phyloP scores from a whole-genome alignment of 2,113 vertebrate genomes.

The Erinaceus europaeus region DNA sequence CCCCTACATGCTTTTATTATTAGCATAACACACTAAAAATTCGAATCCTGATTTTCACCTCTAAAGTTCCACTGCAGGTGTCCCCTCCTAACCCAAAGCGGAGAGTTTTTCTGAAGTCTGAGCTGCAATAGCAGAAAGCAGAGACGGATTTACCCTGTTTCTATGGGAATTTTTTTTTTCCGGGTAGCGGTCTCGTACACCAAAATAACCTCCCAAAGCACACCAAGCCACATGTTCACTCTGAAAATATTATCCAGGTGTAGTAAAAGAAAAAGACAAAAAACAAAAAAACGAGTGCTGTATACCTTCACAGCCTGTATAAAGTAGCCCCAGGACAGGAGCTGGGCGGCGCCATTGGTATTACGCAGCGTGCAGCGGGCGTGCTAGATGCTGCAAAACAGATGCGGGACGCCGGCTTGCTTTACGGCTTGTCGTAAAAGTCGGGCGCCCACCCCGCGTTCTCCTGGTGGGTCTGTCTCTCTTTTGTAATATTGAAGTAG shows the following conservation, averaged over 20 bases:
- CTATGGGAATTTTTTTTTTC: background rate
- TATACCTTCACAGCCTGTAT: background rate
- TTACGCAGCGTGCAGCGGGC: no score
- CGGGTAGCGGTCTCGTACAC: background rate
- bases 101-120: background rate
- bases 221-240: background rate
- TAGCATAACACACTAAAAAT: background rate
- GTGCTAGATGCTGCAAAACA: no score
- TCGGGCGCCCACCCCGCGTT: no score
- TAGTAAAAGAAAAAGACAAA: no score
- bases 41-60: background rate
- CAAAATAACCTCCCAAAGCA: background rate
- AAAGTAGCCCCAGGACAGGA: background rate
- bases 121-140: background rate
- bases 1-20: no score
- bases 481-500: background rate
- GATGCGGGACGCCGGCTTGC: no score
- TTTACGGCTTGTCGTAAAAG: no score
- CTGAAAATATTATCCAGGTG: no score
- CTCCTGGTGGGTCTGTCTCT: no score
- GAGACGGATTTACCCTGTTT: background rate
- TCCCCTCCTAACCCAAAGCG: background rate
- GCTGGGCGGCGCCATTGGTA: background rate
- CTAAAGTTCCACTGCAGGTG: background rate
- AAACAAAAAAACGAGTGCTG: no score